Evolutionary conservation across 2,113 vertebrate species (phyloP).

Genomic region (Odontesthes bonariensis): DNA sequence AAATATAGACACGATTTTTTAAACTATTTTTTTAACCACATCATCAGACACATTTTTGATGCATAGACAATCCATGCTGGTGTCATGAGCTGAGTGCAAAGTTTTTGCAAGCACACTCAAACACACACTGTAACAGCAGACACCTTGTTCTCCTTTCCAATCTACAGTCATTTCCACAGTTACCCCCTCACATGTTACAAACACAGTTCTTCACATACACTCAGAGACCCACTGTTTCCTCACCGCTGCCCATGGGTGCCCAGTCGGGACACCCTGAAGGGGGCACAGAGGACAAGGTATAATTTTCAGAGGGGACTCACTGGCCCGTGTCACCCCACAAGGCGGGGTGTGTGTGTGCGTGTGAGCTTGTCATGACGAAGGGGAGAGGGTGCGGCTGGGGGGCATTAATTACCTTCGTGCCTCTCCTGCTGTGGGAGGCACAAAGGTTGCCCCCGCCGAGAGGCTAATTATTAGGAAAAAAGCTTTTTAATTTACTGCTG

Average conservation of each 20-base stretch:
- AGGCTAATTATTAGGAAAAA: constrained; percentile 83
- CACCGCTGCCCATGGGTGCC: constrained; percentile 60
- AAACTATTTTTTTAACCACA: constrained; percentile 24
- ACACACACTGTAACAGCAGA: constrained; percentile 19
- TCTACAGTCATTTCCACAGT: constrained; percentile 40
- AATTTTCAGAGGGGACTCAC: constrained; percentile 65
- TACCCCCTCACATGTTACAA: constrained; percentile 34
- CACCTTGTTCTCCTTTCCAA: constrained; percentile 30
- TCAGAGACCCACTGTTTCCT: constrained; percentile 54
- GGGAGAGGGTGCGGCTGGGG: constrained; percentile 30
- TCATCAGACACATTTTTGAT: constrained; percentile 40
- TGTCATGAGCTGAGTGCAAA: neutral
- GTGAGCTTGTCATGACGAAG: constrained; percentile 51
- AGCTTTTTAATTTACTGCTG: constrained; percentile 81
- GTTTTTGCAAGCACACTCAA: constrained; percentile 1
- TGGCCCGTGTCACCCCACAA: constrained; percentile 58
- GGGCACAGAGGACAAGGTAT: constrained; percentile 66
- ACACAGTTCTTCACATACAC: constrained; percentile 8
- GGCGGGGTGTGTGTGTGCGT: constrained; percentile 40
- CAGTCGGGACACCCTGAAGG: constrained; percentile 60
- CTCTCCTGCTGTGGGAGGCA: constrained; percentile 70
- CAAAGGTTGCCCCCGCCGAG: constrained; percentile 71
- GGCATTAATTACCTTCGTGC: constrained; percentile 84
- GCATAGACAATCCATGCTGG: constrained; percentile 40
- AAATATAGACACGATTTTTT: constrained; percentile 51